These are phyloP conservation scores for Coelinius sp. DNA, from an alignment of 2,888 invertebrate species.

Conservation along the genomic window DNA sequence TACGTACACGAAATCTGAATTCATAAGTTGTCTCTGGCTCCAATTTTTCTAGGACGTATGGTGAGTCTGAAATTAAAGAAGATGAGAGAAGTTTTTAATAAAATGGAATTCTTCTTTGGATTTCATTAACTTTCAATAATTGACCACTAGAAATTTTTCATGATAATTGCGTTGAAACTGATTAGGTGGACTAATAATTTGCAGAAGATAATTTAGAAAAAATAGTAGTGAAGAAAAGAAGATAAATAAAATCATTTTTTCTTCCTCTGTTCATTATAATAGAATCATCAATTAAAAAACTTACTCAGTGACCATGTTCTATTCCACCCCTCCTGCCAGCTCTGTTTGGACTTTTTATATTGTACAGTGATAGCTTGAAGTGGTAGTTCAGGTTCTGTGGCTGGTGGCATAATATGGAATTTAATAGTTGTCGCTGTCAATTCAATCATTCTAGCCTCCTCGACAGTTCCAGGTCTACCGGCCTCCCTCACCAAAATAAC, in stretches of 20 bases:
- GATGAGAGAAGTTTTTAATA: too few species aligned
- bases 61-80: slow-evolving; percentile 73
- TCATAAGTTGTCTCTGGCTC: slow-evolving; percentile 83
- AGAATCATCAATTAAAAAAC: slow-evolving; percentile 37
- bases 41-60: slow-evolving; percentile 86
- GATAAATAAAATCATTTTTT: too few species aligned
- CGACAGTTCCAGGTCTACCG: slow-evolving; percentile 78
- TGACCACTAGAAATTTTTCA: too few species aligned
- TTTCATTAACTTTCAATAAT: too few species aligned
- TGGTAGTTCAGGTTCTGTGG: slow-evolving; percentile 82
- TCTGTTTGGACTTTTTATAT: slow-evolving; percentile 80
- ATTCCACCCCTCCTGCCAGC: slow-evolving; percentile 80
- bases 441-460: slow-evolving; percentile 78
- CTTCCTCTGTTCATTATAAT: too few species aligned
- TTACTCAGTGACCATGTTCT: slow-evolving; percentile 74
- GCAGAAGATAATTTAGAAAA: too few species aligned
- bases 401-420: slow-evolving; percentile 84
- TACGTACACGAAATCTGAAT: slow-evolving; percentile 88
- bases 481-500: slow-evolving; percentile 84
- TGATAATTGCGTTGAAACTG: too few species aligned
- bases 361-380: slow-evolving; percentile 82
- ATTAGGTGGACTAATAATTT: too few species aligned
- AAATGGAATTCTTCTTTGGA: too few species aligned
- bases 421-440: slow-evolving; percentile 88
- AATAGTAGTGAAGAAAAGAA: too few species aligned